Evolutionary conservation across 1,140 invertebrate genomes (phyloP), one percentile per base, ranked within the genome.

Genomic region (Papilio polytes): DNA sequence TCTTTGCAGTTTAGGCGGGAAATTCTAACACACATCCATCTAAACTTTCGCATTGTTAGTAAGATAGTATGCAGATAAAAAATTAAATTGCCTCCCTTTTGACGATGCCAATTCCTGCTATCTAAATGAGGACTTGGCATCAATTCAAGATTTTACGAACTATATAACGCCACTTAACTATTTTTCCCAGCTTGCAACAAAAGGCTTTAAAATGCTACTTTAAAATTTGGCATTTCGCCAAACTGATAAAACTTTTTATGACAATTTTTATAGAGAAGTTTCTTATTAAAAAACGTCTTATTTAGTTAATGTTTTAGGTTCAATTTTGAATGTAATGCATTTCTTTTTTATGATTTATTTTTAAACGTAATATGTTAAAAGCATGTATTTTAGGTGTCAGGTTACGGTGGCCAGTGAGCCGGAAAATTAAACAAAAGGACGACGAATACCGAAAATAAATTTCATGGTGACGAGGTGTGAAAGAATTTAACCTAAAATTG

Each of bases 361-460:
- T 63, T 26, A 63, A 12, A 22, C 20, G 3, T 63, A 26, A 63
- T 12, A 31, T 59, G 22, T 70, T 70, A 70, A 70, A 70, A 31
- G 22, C n/a, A 20, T 9, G 63, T 70, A 70, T 36, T 70, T 70
- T 70, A 70, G 26, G 63, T 31, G 63, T 15, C 13, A 15, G 63
- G 63, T 26, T 70, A 70, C 63, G 26, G 22, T 70, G 13, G 3
- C 13, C 63, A 70, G 63, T 70, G 63, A 70, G 12, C 63, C 13
- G 63, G 63, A 70, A 70, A 70, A 70, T 70, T 70, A 70, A 70
- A 70, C 63, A 70, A 70, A 63, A 70, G 63, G 26, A 13, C 63
- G 26, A 70, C 63, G 26, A 63, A 70, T 36, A 31, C 22, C 63
- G 26, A 70, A 70, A 70, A 70, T 70, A 70, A 70, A 31, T 70